Evolutionary conservation across 2,888 invertebrate genomes (phyloP), one percentile per base, ranked within the genome.

Genomic region (Esperia sulphurella): DNA sequence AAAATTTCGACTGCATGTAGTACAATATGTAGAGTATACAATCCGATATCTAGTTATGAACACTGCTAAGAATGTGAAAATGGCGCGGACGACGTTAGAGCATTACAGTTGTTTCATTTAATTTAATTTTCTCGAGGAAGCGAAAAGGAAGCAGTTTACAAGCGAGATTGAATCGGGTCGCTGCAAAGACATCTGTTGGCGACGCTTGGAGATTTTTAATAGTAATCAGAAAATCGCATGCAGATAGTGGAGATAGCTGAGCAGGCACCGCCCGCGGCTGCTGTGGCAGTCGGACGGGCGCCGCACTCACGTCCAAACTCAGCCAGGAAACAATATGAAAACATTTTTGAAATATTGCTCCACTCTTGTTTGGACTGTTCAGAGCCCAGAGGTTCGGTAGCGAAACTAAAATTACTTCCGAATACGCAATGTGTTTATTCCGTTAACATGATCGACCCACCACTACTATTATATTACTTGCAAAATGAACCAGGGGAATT

Each of bases 171-270:
- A 68, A 73, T 75, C 61, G 64, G 61, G 58, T 54, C 58, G 65
- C 67, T 55, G 50, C 52, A 58, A 55, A 66, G 68, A 71, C 76
- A 75, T 71, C 78, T 76, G 79, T 66, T 61, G 54, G 61, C 54
- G 74, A 75, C 70, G 65, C 59, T 65, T 54, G 59, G 66, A 68
- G 65, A 75, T 77, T 79, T 21, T 76, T 76, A 79, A 73, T 80
- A 74, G 75, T 60, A 53, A 60, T 57, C 58, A 61, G 58, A 58
- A 43, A 58, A 58, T 57, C 67, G 63, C 64, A 68, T 68, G 28
- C 41, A 41, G 41, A 28, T 8, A 38, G 29, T 5, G 41, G 9
- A 41, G 29, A 30, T 12, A 29, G 39, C 9, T 14, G 21, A 29
- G 35, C 35, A 41, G 30, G 13, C 41, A 30, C 8, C 41, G 41